Base-by-base conservation (phyloP, 2,113 vertebrate species). In the Stictonetta naevosa region DNA sequence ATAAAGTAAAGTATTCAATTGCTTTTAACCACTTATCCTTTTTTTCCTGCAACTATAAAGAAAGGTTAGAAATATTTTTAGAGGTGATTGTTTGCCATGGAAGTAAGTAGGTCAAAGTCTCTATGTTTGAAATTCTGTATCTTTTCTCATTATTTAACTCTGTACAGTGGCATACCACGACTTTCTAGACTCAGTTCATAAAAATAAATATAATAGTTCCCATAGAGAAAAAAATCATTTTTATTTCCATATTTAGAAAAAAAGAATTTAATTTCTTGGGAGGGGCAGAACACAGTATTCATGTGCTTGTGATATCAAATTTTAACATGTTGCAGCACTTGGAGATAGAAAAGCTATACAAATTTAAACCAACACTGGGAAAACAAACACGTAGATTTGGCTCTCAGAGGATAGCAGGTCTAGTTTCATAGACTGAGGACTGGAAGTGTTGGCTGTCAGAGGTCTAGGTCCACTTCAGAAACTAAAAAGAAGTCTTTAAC, bases 1-100 rank as follows among this genome's bases (percentile, higher is more conserved):
- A 38, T 38, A 38, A 38, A 38, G 38, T 38, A 38, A 38, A 38
- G 38, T 10, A 38, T 38, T 90, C 84, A 90, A 85, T 48, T 87
- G 63, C 74, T 92, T 95, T 94, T 89, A 93, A 94, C 31, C 63
- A 88, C 62, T 85, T 85, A 85, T 11, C 25, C 53, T 88, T 95
- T 82, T 72, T 85, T 50, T 10, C 82, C 71, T 56, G 38, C 34
- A 80, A 40, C 78, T 80, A 93, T 50, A 92, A 92, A 90, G 74
- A 90, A 94, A 73, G 67, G 81, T 92, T 85, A 89, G 62, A 91
- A 95, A 67, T 89, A 89, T 68, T 89, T 96, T 78, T 68, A 89
- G 87, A 87, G 55, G 78, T 77, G 82, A 85, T 79, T 92, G 26
- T 83, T 92, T 94, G 62, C 77, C 53, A 55, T 29, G 22, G 28